Conservation (phyloP, 2,888 invertebrate genomes). For the Galerucella nymphaeae region DNA sequence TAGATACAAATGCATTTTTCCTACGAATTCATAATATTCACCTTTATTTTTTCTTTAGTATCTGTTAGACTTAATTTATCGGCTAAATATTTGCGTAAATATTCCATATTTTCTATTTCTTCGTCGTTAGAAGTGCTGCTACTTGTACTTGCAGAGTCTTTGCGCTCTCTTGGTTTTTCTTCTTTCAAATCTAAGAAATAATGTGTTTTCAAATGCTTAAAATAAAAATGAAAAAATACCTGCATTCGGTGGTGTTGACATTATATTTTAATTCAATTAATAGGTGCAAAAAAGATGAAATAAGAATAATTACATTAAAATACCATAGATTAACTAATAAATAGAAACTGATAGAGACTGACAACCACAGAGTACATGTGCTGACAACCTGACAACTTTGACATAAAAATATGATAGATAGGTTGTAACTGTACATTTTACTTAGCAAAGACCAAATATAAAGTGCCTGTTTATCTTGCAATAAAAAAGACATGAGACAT, state of each 20-base stretch:
- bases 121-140: slow-evolving; percentile 35
- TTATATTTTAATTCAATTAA: slow-evolving; percentile 3
- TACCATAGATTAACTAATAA: no score
- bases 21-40: slow-evolving; percentile 20
- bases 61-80: slow-evolving; percentile 73
- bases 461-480: no score
- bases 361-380: no score
- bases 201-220: background rate
- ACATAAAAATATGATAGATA: no score
- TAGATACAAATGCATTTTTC: no score
- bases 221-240: slow-evolving; percentile 16
- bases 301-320: no score
- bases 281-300: no score
- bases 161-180: slow-evolving; percentile 17
- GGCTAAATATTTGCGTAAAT: slow-evolving; percentile 73
- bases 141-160: background rate
- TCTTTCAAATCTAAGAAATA: slow-evolving; percentile 18
- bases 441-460: no score
- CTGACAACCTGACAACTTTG: no score
- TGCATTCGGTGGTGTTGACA: slow-evolving; percentile 24
- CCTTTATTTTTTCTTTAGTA: slow-evolving; percentile 54
- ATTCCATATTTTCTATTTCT: slow-evolving; percentile 68
- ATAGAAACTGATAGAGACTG: no score
- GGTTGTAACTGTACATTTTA: no score
- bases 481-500: no score